These are phyloP conservation scores for Ctenoplectra terminalis DNA, from an alignment of 1,140 invertebrate species.

Conservation along the genomic window DNA sequence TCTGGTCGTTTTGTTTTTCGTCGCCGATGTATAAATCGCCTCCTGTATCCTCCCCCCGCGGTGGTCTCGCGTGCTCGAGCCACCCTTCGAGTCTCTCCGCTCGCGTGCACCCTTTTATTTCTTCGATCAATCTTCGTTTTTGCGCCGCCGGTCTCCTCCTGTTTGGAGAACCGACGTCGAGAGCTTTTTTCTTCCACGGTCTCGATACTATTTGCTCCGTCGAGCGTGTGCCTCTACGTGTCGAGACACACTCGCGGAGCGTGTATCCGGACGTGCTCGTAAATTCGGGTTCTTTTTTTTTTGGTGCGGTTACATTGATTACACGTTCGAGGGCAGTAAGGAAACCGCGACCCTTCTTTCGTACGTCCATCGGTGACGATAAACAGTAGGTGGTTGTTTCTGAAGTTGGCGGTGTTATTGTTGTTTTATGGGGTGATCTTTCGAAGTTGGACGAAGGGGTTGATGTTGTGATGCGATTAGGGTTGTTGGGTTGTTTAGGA, in stretches of 20 bases:
- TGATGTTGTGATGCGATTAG: neutral
- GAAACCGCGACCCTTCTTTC: neutral
- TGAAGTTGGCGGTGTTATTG: neutral
- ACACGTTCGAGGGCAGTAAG: conserved; percentile 5
- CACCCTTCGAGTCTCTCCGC: neutral
- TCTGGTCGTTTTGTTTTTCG: conserved; percentile 13
- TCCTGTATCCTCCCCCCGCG: neutral
- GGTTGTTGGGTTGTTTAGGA: neutral
- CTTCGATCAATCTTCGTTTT: conserved; percentile 41
- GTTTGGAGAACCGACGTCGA: conserved; percentile 20
- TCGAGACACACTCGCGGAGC: neutral
- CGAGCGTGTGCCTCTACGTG: neutral
- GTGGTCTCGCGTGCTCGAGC: neutral
- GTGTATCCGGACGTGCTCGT: neutral
- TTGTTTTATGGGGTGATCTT: neutral
- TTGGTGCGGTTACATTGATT: conserved; percentile 7
- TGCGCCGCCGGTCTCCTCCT: neutral
- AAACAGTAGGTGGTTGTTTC: neutral
- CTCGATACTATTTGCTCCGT: conserved; percentile 8
- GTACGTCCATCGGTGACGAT: neutral
- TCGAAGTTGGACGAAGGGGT: neutral
- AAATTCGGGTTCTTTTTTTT: conserved; percentile 30
- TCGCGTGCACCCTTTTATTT: conserved; percentile 30
- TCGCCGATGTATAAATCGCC: conserved; percentile 13
- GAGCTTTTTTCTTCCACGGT: neutral